phyloP scores from a whole-genome alignment of 1,140 invertebrate genomes.

The Heliconius nattereri region DNA sequence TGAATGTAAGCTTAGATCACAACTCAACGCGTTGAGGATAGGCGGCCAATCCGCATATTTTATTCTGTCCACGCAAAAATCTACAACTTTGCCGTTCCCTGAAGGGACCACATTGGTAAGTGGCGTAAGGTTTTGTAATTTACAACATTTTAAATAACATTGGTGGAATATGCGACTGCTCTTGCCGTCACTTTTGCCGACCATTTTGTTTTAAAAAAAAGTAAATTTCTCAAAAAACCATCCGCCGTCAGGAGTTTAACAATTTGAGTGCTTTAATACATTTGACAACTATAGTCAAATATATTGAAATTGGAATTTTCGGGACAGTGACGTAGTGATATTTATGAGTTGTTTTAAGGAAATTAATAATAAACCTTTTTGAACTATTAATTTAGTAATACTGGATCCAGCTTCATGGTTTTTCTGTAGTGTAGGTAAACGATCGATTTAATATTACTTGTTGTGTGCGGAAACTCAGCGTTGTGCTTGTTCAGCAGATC shows the following conservation, averaged over 20 bases:
- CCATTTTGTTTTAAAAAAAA: conserved; percentile 54
- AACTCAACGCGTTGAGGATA: conserved; percentile 84
- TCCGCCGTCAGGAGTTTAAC: conserved; percentile 19
- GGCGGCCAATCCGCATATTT: conserved; percentile 87
- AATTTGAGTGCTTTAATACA: conserved; percentile 5
- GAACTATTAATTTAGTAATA: too few relatives aligned
- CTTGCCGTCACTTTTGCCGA: conserved; percentile 70
- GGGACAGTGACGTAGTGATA: conserved; percentile 44
- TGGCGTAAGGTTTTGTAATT: conserved; percentile 74
- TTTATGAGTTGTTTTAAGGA: not conserved
- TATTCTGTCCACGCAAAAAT: conserved; percentile 85
- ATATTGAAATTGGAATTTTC: conserved; percentile 58
- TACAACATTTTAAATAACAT: conserved; percentile 78
- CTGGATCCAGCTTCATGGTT: too few relatives aligned
- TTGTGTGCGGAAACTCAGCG: too few relatives aligned
- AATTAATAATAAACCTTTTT: conserved; percentile 2
- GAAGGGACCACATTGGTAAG: conserved; percentile 66
- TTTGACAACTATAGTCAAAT: conserved; percentile 54
- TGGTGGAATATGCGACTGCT: conserved; percentile 76
- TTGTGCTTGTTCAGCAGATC: too few relatives aligned
- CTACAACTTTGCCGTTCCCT: conserved; percentile 77
- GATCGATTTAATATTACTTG: too few relatives aligned
- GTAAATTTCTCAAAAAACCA: conserved; percentile 56
- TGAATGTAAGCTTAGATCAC: conserved; percentile 83
- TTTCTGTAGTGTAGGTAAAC: too few relatives aligned